These are phyloP conservation scores for Zoanthus sociatus DNA, from an alignment of 92 coral and sea anemone species.

Conservation along the genomic window DNA sequence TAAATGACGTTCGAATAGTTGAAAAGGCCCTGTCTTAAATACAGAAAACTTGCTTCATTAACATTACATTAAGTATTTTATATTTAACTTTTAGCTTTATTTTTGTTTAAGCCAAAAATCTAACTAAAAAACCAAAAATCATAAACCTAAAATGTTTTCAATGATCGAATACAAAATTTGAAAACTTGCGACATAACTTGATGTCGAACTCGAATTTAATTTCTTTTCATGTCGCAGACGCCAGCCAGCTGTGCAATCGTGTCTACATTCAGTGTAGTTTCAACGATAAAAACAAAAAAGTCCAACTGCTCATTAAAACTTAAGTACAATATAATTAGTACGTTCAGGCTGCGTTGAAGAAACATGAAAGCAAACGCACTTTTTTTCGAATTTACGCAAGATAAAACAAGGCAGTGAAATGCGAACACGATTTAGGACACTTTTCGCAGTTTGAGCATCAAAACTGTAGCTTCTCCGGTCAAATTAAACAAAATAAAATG, in stretches of 20 bases:
- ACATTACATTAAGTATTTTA: slow-evolving; percentile 8
- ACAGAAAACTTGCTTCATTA: slow-evolving; percentile 16
- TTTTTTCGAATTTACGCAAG: neutral
- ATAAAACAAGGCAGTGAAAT: neutral
- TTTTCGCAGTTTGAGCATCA: neutral
- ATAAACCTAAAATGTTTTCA: neutral
- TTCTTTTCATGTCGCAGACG: slow-evolving; percentile 14
- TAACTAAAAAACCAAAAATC: neutral
- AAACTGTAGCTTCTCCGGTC: neutral
- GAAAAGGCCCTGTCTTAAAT: slow-evolving; percentile 15
- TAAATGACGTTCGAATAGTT: slow-evolving; percentile 1
- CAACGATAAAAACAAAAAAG: slow-evolving; percentile 17
- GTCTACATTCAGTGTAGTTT: slow-evolving; percentile 17
- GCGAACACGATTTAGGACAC: neutral
- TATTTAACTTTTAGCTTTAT: slow-evolving; percentile 1
- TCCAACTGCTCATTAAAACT: slow-evolving; percentile 51
- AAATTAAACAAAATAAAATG: neutral
- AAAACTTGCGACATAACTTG: neutral
- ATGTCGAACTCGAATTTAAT: neutral
- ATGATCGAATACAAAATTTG: slow-evolving; percentile 24
- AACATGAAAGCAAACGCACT: neutral
- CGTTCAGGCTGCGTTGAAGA: neutral
- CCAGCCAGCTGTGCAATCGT: slow-evolving; percentile 31
- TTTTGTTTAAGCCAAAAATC: neutral
- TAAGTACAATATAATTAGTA: slow-evolving; percentile 48